Evolutionary conservation across 2,888 invertebrate species (phyloP), one percentile per base, ranked within the genome.

Genomic region (Agrotis puta): DNA sequence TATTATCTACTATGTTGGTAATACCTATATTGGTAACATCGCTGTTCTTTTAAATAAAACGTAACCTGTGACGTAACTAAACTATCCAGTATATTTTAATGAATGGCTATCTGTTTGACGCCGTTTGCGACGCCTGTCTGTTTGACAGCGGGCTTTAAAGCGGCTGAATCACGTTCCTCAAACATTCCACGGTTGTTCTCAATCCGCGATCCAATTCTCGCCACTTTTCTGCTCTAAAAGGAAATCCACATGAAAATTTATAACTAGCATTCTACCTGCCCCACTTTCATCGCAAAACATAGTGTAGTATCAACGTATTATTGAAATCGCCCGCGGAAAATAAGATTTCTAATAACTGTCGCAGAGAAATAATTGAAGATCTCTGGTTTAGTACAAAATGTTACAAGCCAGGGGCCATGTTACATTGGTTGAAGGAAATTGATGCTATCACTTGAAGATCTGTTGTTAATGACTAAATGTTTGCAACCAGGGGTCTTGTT

Each of bases 301-400:
- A 77, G 80, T 70, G 64, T 45, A 70, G 64, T 67, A 82, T 79
- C 79, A 79, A 66, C 73, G 77, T 77, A 87, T 90, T 88, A 90
- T 79, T 81, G 78, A 85, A 86, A 88, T 79, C 85, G 90, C 87
- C 87, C 39, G 87, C 85, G 87, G 88, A 88, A 87, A 88, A 87
- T 85, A 78, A 74, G 81, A 85, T 88, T 89, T 89, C 87, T 86
- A 86, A 79, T 79, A 76, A 65, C 76, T 79, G 82, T 84, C 77
- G 76, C 75, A 20, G 39, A 16, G 6, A 64, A 51, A 59, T 33
- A 43, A 33, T 16, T n/a, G 6, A 64, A 76, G 74, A 74, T 11
- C 79, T 58, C 3, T 66, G 9, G 9, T 0, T 4, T 1, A 1
- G 0, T 51, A 68, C 20, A 45, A 74, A 73, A 65, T 77, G 62